Evolutionary conservation across 2,888 invertebrate species (phyloP).

Genomic region (Cremastinae sp.): DNA sequence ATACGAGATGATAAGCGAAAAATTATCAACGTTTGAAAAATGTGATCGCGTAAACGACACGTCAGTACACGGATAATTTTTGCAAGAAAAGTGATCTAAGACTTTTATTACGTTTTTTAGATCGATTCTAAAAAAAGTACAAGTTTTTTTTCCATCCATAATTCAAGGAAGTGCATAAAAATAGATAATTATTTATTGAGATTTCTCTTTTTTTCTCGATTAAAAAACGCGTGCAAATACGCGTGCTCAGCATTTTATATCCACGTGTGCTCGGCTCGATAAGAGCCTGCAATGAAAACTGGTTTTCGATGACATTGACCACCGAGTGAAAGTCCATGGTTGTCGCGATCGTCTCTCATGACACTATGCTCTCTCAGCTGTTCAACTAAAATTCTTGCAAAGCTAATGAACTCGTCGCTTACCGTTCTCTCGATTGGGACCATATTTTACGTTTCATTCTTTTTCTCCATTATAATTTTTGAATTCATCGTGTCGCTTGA

Average conservation of each 20-base stretch:
- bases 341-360: conserved; percentile 42
- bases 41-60: too few relatives aligned
- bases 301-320: conserved; percentile 74
- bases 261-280: conserved; percentile 28
- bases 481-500: too few relatives aligned
- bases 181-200: neutral
- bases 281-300: conserved; percentile 62
- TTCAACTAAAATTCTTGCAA: conserved; percentile 30
- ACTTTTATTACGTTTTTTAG: too few relatives aligned
- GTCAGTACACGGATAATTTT: too few relatives aligned
- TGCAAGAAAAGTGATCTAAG: too few relatives aligned
- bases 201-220: neutral
- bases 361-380: conserved; percentile 38
- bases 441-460: neutral
- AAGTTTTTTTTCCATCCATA: neutral
- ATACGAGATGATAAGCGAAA: conserved; percentile 1
- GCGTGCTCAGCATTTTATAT: neutral
- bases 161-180: conserved; percentile 1
- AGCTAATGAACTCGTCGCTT: conserved; percentile 36
- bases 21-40: too few relatives aligned
- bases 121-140: too few relatives aligned
- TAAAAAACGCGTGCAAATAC: neutral
- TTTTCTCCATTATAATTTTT: too few relatives aligned
- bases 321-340: conserved; percentile 71
- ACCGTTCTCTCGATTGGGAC: neutral